Base-by-base conservation (phyloP, 1,140 invertebrate species). In the Zaprionus lachaisei region DNA sequence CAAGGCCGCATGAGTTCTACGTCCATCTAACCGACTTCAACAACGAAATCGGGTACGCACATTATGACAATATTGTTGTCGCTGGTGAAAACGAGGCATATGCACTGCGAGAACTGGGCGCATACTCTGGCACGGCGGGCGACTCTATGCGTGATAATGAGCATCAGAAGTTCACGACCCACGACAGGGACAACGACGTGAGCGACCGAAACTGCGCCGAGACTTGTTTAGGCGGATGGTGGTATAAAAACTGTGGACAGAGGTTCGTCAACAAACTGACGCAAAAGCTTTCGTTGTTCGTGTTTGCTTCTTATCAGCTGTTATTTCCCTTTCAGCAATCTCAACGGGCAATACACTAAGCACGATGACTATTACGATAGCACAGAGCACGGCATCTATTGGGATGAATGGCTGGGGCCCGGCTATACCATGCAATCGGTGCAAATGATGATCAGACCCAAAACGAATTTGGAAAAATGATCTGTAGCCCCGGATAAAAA, bases 151-250 rank as follows among this genome's bases (percentile, higher is more conserved):
- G 93, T 14, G 95, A 95, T 55, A 96, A 96, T 85, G 94, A 95
- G 51, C 94, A 94, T 0, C 94, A 95, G 83, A 94, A 94, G 83
- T 97, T 96, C 92, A 96, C 95, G 49, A 96, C 96, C 0, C 93
- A 93, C n/a, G 96, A 97, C 77, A 83, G 93, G 26, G 96, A 96
- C 85, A 95, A 96, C 80, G 96, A 97, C 81, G 94, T 94, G 92
- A 94, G 93, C 63, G 95, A 95, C 54, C 94, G 94, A 3, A 95
- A 95, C 65, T 97, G 96, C 92, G 96, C 96, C 0, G 81, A 93
- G 28, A 93, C 94, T 60, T 95, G 95, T 62, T 93, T 93, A 38
- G 95, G 94, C 22, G 95, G 94, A 4, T 95, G 95, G 94, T 96
- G 95, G 95, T 95, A 95, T 80, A 94, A 94, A 72, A 77, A 81